phyloP scores from a whole-genome alignment of 2,888 invertebrate species.

The Agriopis leucophaearia region DNA sequence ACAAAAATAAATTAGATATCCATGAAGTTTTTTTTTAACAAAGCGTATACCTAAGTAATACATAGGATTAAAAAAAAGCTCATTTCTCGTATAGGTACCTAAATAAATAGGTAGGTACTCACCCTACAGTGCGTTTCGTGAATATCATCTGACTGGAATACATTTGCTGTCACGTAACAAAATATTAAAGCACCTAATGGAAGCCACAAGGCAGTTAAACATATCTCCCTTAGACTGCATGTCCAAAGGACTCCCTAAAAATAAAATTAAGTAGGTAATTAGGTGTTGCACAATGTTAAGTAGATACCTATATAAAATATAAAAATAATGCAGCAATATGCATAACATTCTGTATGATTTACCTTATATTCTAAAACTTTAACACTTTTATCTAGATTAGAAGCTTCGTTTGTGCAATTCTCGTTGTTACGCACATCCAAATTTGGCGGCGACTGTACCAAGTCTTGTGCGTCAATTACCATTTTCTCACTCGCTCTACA shows the following conservation, averaged over 20 bases:
- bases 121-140: conserved; percentile 98
- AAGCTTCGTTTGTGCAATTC: conserved; percentile 66
- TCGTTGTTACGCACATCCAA: conserved; percentile 66
- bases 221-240: conserved; percentile 92
- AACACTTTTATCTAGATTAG: conserved; percentile 67
- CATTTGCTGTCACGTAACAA: conserved; percentile 95
- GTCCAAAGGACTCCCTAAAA: conserved; percentile 88
- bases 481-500: conserved; percentile 74
- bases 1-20: too few species aligned
- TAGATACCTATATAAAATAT: background rate
- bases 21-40: too few species aligned
- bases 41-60: too few species aligned
- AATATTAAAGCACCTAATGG: conserved; percentile 94
- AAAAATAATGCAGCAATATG: background rate
- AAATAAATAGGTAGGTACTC: conserved; percentile 72
- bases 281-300: background rate
- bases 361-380: conserved; percentile 78
- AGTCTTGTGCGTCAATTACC: conserved; percentile 80
- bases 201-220: conserved; percentile 93
- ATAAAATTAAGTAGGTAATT: background rate
- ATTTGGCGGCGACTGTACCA: conserved; percentile 74
- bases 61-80: too few species aligned
- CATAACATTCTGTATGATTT: conserved; percentile 18
- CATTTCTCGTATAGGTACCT: background rate
- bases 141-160: conserved; percentile 97